Base-by-base conservation (phyloP, 2,797 vertebrate species). In the Onychomys leucogaster region DNA sequence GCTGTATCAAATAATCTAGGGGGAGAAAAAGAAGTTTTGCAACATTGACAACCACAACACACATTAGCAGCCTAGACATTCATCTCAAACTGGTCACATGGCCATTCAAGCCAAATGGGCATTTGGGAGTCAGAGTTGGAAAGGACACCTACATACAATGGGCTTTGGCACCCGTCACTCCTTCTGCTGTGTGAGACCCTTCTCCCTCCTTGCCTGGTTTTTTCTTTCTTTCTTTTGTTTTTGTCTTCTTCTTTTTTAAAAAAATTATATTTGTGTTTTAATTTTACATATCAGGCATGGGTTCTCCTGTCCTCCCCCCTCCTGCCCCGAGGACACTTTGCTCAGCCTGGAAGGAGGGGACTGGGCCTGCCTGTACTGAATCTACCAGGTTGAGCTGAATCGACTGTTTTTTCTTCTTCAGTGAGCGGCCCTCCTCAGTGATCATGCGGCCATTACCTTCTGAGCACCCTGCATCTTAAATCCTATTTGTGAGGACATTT, bases 1-100 rank as follows among this genome's bases (percentile, higher is more conserved):
- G 0, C 5, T 37, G 0, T 63, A 89, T 77, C 69, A 92, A 91
- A 95, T 94, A 4, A 10, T 92, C 46, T 34, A 16, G 0, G 0
- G 91, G 77, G n/a, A 94, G 80, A 25, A 86, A 12, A 75, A 91
- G 76, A 32, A 19, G 11, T 89, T 90, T 96, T 81, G 94, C 46
- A 89, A 34, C 8, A 75, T 21, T 8, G 13, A 27, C 55, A n/a
- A 46, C 59, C 83, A 73, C 75, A 89, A 80, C 41, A 73, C 11
- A 57, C 32, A 73, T 71, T 14, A 94, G 84, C n/a, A 88, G n/a
- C 34, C 14, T 77, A 73, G 76, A 77, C 76, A 61, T 29, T 94
- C 73, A 92, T 75, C 91, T 86, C 59, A 25, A 59, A 43, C 4
- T 92, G 95, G 90, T 69, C 63, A 37, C 3, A 14, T 29, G 49